phyloP scores from a whole-genome alignment of 1,140 invertebrate species.

The Calosoma granatense region DNA sequence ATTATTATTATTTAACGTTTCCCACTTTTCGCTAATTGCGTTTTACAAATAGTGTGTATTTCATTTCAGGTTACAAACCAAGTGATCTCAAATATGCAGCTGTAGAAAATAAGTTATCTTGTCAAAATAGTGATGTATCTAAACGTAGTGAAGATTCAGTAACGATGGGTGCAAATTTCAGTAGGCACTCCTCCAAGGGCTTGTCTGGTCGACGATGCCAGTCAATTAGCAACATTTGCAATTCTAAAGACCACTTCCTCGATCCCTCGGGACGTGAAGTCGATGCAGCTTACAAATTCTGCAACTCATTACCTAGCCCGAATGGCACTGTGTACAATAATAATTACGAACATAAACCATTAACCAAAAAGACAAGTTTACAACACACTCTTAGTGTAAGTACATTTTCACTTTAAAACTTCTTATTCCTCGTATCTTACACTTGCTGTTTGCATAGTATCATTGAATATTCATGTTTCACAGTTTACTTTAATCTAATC shows the following conservation, averaged over 20 bases:
- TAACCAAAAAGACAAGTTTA: background rate
- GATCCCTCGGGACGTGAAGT: conserved; percentile 18
- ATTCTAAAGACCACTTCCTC: conserved; percentile 34
- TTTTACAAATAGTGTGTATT: too few species aligned
- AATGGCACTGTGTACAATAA: background rate
- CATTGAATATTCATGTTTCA: too few species aligned
- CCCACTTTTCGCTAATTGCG: too few species aligned
- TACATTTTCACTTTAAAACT: too few species aligned
- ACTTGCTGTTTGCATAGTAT: too few species aligned
- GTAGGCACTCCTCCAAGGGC: conserved; percentile 57
- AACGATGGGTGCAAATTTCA: conserved; percentile 62
- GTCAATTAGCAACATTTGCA: conserved; percentile 51
- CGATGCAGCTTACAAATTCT: conserved; percentile 40
- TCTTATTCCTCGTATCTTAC: too few species aligned
- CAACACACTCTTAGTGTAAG: background rate
- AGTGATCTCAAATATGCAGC: background rate
- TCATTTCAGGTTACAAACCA: too few species aligned
- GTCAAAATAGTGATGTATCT: background rate
- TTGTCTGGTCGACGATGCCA: conserved; percentile 55
- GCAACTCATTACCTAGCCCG: conserved; percentile 56
- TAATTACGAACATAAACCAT: background rate
- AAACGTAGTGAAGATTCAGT: conserved; percentile 19
- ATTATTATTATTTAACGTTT: too few species aligned
- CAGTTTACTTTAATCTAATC: too few species aligned
- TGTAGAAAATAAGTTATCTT: background rate